Conservation (phyloP, 2,797 vertebrate species). For the Centropyge bicolor region DNA sequence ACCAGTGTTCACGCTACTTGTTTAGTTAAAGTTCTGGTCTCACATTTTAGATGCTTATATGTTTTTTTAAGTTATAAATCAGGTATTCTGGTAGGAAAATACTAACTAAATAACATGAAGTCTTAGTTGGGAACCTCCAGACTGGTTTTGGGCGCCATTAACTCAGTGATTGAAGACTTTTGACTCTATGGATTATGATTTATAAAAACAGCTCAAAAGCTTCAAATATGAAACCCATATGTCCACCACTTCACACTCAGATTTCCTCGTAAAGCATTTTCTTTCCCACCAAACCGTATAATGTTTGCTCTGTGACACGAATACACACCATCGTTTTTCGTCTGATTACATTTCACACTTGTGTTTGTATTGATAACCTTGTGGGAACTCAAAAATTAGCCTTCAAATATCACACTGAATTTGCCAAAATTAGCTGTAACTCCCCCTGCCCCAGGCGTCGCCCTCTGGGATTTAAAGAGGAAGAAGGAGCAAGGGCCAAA, state of each 20-base stretch:
- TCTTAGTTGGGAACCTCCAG: not conserved
- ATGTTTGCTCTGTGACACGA: slow-evolving; percentile 24
- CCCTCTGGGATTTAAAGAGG: slow-evolving; percentile 57
- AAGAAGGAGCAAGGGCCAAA: slow-evolving; percentile 61
- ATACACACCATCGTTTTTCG: slow-evolving; percentile 4
- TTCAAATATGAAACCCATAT: slow-evolving; percentile 25
- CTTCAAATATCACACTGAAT: slow-evolving; percentile 75
- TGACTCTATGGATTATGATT: slow-evolving; percentile 13
- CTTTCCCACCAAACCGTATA: slow-evolving; percentile 15
- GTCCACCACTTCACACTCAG: slow-evolving; percentile 1
- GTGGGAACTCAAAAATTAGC: slow-evolving; percentile 61
- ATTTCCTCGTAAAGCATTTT: slow-evolving; percentile 10
- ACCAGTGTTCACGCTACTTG: not conserved
- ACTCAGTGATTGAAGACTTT: not conserved
- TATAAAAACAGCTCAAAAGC: slow-evolving; percentile 19
- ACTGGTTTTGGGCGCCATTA: not conserved
- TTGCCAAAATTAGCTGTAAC: slow-evolving; percentile 58
- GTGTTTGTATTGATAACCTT: slow-evolving; percentile 61
- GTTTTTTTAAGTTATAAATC: not conserved
- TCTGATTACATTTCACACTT: slow-evolving; percentile 51
- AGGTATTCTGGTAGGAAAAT: not conserved
- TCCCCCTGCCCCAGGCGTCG: slow-evolving; percentile 42
- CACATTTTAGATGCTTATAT: not conserved
- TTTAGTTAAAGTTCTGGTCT: not conserved
- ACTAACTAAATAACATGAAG: not conserved